These are phyloP conservation scores for Perca fluviatilis DNA, from an alignment of 2,113 vertebrate genomes.

Conservation along the genomic window DNA sequence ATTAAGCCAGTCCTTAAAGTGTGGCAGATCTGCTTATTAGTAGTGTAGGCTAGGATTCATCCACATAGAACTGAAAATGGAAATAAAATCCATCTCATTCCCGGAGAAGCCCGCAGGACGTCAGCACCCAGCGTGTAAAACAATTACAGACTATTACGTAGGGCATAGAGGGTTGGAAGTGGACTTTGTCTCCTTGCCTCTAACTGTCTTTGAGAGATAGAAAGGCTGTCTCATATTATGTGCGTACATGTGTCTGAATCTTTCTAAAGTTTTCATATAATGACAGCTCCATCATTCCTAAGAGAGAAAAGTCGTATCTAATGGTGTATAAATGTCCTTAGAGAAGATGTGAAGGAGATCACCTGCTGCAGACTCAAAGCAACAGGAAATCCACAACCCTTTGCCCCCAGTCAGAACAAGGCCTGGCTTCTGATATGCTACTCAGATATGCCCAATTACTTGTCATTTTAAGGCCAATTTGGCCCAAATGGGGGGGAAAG, in stretches of 20 bases:
- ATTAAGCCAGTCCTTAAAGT: conserved; percentile 79
- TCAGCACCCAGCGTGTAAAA: conserved; percentile 66
- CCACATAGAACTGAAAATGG: conserved; percentile 70
- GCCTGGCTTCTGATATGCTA: conserved; percentile 5
- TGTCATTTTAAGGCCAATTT: conserved; percentile 40
- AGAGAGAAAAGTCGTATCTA: not conserved
- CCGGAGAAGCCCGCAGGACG: conserved; percentile 63
- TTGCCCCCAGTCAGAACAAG: conserved; percentile 10
- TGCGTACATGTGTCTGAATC: not conserved
- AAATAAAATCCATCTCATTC: conserved; percentile 73
- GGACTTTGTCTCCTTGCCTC: conserved; percentile 64
- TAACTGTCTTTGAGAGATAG: conserved; percentile 46
- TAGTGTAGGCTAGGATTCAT: conserved; percentile 60
- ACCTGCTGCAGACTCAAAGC: not conserved
- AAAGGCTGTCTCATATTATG: not conserved
- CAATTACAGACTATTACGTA: conserved; percentile 66
- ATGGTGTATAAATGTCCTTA: not conserved
- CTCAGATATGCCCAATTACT: conserved; percentile 25
- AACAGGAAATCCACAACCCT: conserved; percentile 8
- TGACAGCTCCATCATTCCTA: not conserved
- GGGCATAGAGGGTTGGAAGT: conserved; percentile 36
- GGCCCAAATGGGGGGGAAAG: not conserved
- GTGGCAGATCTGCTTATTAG: conserved; percentile 71
- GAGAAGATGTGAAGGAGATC: not conserved
- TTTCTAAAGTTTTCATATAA: not conserved